These are phyloP conservation scores for Mystacornis crossleyi DNA, from an alignment of 2,113 vertebrate genomes.

Conservation along the genomic window DNA sequence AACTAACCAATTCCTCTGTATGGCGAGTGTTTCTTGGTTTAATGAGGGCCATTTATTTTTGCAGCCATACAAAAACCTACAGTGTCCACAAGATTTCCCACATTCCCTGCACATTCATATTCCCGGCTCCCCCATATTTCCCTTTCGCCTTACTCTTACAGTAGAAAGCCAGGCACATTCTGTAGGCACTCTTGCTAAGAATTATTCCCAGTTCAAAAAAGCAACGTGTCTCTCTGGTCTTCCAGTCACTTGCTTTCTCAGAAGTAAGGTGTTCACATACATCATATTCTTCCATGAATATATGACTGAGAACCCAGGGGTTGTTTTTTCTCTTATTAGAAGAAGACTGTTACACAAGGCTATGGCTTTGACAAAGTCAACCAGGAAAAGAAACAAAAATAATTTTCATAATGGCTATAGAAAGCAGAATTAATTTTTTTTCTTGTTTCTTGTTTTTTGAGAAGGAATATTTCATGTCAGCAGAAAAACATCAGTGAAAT, in stretches of 20 bases:
- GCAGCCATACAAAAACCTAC: constrained; percentile 15
- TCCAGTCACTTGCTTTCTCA: not conserved
- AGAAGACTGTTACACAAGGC: not conserved
- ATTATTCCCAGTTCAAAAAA: not conserved
- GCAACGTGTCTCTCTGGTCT: not conserved
- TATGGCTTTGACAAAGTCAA: not conserved
- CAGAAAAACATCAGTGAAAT: not conserved
- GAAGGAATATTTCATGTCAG: not conserved
- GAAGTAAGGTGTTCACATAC: not conserved
- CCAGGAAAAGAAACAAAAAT: not conserved
- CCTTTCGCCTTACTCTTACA: not conserved
- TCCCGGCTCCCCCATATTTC: not conserved
- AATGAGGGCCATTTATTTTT: constrained; percentile 15
- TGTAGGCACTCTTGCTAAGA: not conserved
- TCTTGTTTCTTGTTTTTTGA: not conserved
- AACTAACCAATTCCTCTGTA: not conserved
- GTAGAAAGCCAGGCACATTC: not conserved
- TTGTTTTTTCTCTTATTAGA: not conserved
- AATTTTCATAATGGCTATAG: not conserved
- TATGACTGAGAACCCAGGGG: not conserved
- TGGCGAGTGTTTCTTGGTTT: not conserved
- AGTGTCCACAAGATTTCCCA: not conserved
- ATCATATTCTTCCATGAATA: not conserved
- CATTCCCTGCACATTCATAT: not conserved
- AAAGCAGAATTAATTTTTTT: not conserved